Percentiles rank a stretch among this genome's conserved stretches.
phyloP scores from a whole-genome alignment of 2,797 vertebrate species.

The Trichosurus vulpecula region DNA sequence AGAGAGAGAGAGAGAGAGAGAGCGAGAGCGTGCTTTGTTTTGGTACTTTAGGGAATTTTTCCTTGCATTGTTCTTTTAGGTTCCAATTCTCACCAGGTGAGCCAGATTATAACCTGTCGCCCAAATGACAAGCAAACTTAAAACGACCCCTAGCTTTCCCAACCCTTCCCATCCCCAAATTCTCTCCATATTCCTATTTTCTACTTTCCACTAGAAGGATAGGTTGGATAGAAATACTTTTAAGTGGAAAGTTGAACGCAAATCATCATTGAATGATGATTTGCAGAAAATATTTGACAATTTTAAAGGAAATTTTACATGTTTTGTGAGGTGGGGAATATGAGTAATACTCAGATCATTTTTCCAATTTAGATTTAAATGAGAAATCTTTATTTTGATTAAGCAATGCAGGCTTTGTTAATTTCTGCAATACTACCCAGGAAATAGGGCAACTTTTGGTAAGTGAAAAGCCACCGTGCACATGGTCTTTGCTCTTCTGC shows the following conservation, averaged over 20 bases:
- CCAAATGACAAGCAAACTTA: not conserved
- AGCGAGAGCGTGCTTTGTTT: not conserved
- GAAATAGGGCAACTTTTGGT: conserved; percentile 6
- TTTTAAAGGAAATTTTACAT: conserved; percentile 60
- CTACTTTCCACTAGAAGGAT: conserved; percentile 43
- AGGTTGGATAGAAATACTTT: conserved; percentile 68
- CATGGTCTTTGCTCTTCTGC: conserved; percentile 13
- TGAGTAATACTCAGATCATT: conserved; percentile 18
- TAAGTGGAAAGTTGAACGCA: conserved; percentile 52
- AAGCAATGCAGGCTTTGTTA: not conserved
- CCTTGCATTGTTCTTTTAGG: not conserved
- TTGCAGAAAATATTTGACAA: conserved; percentile 49
- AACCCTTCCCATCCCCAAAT: conserved; percentile 26
- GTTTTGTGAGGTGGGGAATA: conserved; percentile 35
- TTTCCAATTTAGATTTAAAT: conserved; percentile 66
- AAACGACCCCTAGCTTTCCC: not conserved
- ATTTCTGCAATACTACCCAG: conserved; percentile 21
- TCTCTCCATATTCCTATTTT: conserved; percentile 7
- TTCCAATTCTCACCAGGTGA: not conserved
- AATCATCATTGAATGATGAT: conserved; percentile 63
- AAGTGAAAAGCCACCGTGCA: not conserved
- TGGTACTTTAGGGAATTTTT: not conserved
- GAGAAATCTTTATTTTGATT: conserved; percentile 66
- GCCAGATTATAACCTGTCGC: not conserved
- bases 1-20: too few relatives aligned